Percentiles rank a stretch among this genome's conserved stretches.
Evolutionary conservation across 1,140 invertebrate genomes (phyloP).

Genomic region (Drosophila pruinosa): DNA sequence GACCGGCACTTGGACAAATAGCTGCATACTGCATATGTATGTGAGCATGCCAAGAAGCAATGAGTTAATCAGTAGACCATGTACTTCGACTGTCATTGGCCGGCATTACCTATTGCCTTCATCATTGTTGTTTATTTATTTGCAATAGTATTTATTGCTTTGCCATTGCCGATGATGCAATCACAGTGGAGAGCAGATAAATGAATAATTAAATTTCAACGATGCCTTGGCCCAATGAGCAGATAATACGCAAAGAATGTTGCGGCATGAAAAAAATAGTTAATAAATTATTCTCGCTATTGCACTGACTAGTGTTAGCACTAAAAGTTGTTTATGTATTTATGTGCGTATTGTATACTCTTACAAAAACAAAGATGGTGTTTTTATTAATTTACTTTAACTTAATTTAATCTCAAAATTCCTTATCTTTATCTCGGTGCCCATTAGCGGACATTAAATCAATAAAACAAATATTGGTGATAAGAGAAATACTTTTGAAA

Average conservation of each 20-base stretch:
- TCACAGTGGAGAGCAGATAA: neutral
- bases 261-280: neutral
- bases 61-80: neutral
- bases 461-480: no score
- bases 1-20: constrained; percentile 2
- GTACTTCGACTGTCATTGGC: neutral
- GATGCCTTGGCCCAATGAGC: constrained; percentile 30
- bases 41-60: neutral
- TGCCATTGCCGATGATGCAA: constrained; percentile 27
- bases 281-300: neutral
- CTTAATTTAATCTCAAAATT: no score
- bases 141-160: constrained; percentile 1
- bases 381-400: neutral
- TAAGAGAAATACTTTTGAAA: no score
- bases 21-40: neutral
- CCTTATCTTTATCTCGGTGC: no score
- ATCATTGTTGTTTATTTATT: neutral
- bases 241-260: constrained; percentile 15
- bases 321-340: neutral
- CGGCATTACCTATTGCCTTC: neutral
- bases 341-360: neutral
- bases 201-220: constrained; percentile 5
- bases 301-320: neutral
- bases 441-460: no score
- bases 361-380: neutral